A percentile compares a stretch with the other conserved stretches of the same genome.
Evolutionary conservation across 2,113 vertebrate species (phyloP).

Genomic region (Oreotragus oreotragus): DNA sequence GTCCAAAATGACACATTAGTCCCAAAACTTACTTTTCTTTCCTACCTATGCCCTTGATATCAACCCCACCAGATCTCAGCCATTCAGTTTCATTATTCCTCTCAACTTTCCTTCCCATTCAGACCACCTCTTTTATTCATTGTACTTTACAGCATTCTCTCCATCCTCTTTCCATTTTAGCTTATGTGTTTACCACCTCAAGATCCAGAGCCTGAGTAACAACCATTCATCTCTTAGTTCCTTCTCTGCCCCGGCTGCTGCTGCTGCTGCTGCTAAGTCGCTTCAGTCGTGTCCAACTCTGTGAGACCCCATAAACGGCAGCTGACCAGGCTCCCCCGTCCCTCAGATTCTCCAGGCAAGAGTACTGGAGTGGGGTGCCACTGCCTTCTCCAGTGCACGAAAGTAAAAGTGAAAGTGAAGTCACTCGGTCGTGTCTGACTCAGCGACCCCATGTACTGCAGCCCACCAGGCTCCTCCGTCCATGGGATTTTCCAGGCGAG

Average conservation of each 20-base stretch:
- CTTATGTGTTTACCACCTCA: background rate
- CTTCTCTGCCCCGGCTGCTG: background rate
- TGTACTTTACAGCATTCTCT: background rate
- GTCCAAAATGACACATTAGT: background rate
- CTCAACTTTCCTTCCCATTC: background rate
- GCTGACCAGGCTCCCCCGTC: too few species aligned
- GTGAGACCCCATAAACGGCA: accelerated
- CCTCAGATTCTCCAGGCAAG: too few species aligned
- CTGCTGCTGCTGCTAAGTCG: too few species aligned
- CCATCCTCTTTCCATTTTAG: background rate
- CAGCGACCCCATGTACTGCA: too few species aligned
- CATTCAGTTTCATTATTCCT: background rate
- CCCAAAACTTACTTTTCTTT: background rate
- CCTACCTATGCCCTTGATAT: background rate
- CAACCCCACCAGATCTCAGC: background rate
- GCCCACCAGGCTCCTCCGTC: too few species aligned
- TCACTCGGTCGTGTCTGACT: too few species aligned
- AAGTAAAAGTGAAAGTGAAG: too few species aligned
- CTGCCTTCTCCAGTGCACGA: too few species aligned
- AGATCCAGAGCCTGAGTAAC: background rate
- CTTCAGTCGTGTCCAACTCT: too few species aligned
- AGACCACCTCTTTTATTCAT: background rate
- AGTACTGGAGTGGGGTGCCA: too few species aligned
- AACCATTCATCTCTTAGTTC: background rate
- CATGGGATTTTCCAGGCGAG: too few species aligned